Evolutionary conservation across 2,888 invertebrate species (phyloP).

Genomic region (Mythimna pallens): DNA sequence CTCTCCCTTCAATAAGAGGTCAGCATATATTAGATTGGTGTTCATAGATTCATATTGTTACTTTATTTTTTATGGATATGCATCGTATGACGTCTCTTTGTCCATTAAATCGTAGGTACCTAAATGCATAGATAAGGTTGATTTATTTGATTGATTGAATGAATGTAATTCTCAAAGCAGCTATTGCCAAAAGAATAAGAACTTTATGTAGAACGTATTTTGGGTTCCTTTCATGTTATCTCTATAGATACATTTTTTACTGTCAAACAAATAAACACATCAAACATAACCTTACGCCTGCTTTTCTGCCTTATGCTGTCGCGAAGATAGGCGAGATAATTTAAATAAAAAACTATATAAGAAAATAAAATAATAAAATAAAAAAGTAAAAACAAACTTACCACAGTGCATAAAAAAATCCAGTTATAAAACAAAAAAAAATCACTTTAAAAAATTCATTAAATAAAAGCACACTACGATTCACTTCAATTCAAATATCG

Average conservation of each 20-base stretch:
- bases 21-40: neutral
- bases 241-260: too few species aligned
- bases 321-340: neutral
- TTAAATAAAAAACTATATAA: neutral
- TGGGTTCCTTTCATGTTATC: too few species aligned
- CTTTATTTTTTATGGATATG: neutral
- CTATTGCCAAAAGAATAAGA: neutral
- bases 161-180: neutral
- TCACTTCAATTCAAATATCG: constrained; percentile 42
- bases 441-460: constrained; percentile 4
- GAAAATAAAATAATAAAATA: neutral
- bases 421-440: constrained; percentile 7
- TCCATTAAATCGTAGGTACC: constrained; percentile 5
- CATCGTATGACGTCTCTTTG: constrained; percentile 9
- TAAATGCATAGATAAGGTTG: constrained; percentile 13
- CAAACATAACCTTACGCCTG: too few species aligned
- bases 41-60: neutral
- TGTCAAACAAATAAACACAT: too few species aligned
- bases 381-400: constrained; percentile 20
- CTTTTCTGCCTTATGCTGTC: too few species aligned
- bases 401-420: constrained; percentile 26
- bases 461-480: constrained; percentile 17
- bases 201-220: neutral
- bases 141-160: neutral
- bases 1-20: neutral